Evolutionary conservation across 2,113 vertebrate genomes (phyloP), one percentile per base, ranked within the genome.

Genomic region (Oenanthe oenanthe): DNA sequence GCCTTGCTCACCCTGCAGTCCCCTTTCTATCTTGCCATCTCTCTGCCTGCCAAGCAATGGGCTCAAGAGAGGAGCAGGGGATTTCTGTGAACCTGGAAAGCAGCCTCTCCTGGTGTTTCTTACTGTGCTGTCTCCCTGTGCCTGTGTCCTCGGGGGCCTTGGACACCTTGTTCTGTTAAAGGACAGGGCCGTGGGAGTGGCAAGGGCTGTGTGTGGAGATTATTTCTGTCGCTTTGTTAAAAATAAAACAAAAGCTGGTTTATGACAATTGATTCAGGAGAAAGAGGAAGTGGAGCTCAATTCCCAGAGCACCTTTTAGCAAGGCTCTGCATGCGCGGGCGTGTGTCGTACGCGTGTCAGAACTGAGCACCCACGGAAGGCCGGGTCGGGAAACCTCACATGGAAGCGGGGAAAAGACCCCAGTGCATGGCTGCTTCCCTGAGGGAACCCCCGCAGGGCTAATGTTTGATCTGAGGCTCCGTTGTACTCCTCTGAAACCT

Each of bases 401-500:
- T 50, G 88, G 95, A 96, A 96, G 85, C 26, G 17, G 95, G 93
- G 88, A 96, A 92, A 76, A 95, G 94, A 95, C 95, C 95, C 94
- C 24, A 10, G 60, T 94, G 90, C 68, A 76, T 4, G 82, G 90
- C 88, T 95, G 78, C 89, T 97, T 97, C 96, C 96, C 94, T 93
- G 93, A 96, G 95, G 96, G 96, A 94, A 95, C 79, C 96, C 95
- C 95, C 53, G 88, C 94, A 96, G 96, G 94, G 96, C 96, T 96
- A 93, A 97, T 97, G 95, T 97, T 97, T 97, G 96, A 97, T 97
- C 93, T 96, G 93, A 97, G 67, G 85, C 95, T 95, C 10, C 9
- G 75, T 96, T 96, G 95, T 97, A 94, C 95, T 96, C 85, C 92
- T 96, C 92, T 96, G 95, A 96, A 96, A 97, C 95, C 95, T 95